phyloP scores from a whole-genome alignment of 2,888 invertebrate species.

The Bellardia pandia region DNA sequence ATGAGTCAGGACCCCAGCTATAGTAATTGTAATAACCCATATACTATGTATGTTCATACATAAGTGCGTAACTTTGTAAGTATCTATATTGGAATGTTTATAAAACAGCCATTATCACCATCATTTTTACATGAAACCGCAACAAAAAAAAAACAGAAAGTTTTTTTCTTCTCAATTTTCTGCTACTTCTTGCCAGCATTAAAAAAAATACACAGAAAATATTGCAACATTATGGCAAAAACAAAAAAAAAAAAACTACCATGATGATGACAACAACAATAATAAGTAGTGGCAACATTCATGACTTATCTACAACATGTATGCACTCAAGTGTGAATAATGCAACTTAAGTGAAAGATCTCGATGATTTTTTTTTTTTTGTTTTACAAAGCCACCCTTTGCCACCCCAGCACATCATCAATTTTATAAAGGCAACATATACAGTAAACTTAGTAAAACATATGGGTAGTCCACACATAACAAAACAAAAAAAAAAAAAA shows the following conservation, averaged over 20 bases:
- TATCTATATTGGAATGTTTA: slow-evolving; percentile 49
- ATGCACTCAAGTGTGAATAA: slow-evolving; percentile 74
- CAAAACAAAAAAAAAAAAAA: neutral
- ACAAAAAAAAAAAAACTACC: slow-evolving; percentile 7
- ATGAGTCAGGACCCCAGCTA: neutral
- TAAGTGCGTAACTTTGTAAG: slow-evolving; percentile 46
- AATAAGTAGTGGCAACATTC: slow-evolving; percentile 71
- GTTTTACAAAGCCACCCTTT: neutral
- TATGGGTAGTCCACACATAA: neutral
- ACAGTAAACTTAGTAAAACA: slow-evolving; percentile 10
- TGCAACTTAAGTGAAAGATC: slow-evolving; percentile 71
- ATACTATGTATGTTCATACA: neutral
- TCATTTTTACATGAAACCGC: slow-evolving; percentile 20
- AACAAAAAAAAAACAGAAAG: slow-evolving; percentile 16
- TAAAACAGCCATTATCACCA: slow-evolving; percentile 69
- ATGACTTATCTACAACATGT: slow-evolving; percentile 74
- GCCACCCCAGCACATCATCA: neutral
- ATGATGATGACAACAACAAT: slow-evolving; percentile 64
- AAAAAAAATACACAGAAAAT: neutral
- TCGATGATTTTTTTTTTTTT: slow-evolving; percentile 31
- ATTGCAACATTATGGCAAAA: neutral
- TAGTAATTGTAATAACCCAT: neutral
- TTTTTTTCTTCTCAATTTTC: slow-evolving; percentile 16
- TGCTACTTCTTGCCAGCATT: slow-evolving; percentile 17
- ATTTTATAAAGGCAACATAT: neutral